These are phyloP conservation scores for Rhynchotus rufescens DNA, from an alignment of 2,797 vertebrate species.

Conservation along the genomic window DNA sequence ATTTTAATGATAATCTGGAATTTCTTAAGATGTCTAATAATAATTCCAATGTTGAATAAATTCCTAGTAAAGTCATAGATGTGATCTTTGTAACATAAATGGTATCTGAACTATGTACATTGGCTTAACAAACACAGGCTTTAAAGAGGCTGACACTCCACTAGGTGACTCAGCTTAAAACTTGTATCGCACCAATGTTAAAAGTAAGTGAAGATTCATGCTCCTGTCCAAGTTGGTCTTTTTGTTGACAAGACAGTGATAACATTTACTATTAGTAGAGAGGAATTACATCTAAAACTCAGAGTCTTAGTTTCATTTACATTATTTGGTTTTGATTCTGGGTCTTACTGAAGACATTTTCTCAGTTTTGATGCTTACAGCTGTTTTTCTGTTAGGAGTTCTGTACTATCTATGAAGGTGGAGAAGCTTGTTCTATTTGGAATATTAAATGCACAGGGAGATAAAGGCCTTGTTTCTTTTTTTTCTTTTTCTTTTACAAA, in stretches of 20 bases:
- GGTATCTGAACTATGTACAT: not conserved
- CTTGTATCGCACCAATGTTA: not conserved
- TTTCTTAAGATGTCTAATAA: not conserved
- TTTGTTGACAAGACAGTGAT: not conserved
- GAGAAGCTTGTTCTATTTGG: not conserved
- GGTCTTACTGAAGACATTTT: conserved; percentile 8
- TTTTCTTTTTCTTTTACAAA: not conserved
- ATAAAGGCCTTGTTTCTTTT: not conserved
- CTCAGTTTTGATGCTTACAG: conserved; percentile 21
- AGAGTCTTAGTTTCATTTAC: not conserved
- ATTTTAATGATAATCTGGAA: not conserved
- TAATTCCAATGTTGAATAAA: not conserved
- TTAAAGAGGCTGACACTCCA: not conserved
- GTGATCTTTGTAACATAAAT: not conserved
- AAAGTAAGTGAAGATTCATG: not conserved
- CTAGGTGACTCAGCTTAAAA: not conserved
- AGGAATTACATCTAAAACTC: not conserved
- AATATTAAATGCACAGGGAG: not conserved
- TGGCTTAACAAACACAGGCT: not conserved
- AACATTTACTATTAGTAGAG: not conserved
- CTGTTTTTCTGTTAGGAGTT: conserved; percentile 15
- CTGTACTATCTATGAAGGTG: not conserved
- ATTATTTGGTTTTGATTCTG: conserved; percentile 37
- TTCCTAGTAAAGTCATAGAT: not conserved
- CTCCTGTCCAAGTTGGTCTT: not conserved